A percentile compares a stretch with the other conserved stretches of the same genome.
phyloP scores from a whole-genome alignment of 2,113 vertebrate genomes.

The Notothenia coriiceps region DNA sequence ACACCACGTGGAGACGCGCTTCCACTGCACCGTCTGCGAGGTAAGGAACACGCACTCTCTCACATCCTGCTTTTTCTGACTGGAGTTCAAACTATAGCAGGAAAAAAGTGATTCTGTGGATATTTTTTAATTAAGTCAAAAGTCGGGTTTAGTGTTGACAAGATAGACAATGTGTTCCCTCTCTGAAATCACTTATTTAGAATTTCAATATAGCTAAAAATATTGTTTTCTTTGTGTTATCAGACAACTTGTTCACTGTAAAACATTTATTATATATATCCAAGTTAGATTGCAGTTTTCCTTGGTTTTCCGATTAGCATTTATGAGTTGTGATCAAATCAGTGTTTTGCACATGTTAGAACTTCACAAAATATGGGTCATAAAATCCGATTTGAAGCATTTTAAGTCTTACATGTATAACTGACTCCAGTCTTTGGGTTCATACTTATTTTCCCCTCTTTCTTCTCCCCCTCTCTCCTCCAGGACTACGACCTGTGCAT shows the following conservation, averaged over 20 bases:
- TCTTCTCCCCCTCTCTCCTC: neutral
- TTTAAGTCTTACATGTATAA: conserved; percentile 1
- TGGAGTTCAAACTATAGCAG: neutral
- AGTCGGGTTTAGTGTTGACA: neutral
- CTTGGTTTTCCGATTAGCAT: too few relatives aligned
- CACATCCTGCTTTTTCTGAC: neutral
- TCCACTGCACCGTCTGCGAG: conserved; percentile 98
- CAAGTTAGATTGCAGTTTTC: neutral
- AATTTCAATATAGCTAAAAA: too few relatives aligned
- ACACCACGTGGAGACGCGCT: conserved; percentile 96
- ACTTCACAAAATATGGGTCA: neutral
- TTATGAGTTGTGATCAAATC: too few relatives aligned
- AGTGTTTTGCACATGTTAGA: neutral
- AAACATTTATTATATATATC: neutral
- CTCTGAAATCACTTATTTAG: neutral
- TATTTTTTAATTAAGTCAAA: too few relatives aligned
- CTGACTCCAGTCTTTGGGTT: neutral
- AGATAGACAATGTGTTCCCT: neutral
- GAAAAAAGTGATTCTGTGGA: too few relatives aligned
- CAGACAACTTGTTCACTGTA: neutral
- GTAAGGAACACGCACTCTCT: conserved; percentile 71
- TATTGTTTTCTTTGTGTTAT: too few relatives aligned
- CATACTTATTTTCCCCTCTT: conserved; percentile 59
- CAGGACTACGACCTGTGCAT: conserved; percentile 99
- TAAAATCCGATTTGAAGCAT: neutral